A percentile compares a stretch with the other conserved stretches of the same genome.
Conservation (phyloP, 2,113 vertebrate genomes). For the Zingel zingel region DNA sequence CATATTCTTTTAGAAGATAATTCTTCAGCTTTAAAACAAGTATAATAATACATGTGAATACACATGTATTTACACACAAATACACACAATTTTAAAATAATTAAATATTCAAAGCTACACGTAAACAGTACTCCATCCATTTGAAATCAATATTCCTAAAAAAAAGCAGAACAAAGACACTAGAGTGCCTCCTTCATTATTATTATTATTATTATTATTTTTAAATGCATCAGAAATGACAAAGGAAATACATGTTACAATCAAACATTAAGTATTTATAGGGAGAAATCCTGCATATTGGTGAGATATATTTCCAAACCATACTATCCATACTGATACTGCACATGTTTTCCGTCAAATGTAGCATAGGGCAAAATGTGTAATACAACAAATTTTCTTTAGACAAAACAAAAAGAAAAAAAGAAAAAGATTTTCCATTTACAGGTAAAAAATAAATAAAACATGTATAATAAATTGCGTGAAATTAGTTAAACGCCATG, state of each 20-base stretch:
- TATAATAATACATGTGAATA: slow-evolving; percentile 4
- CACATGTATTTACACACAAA: not conserved
- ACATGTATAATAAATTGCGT: not conserved
- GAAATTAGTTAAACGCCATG: not conserved
- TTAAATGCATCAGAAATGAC: slow-evolving; percentile 19
- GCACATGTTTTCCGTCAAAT: slow-evolving; percentile 6
- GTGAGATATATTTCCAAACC: not conserved
- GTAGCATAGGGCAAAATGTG: not conserved
- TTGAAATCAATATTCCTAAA: not conserved
- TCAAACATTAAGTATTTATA: slow-evolving; percentile 35
- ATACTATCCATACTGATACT: not conserved
- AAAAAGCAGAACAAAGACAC: slow-evolving; percentile 3
- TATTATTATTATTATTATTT: not conserved
- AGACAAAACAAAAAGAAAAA: not conserved
- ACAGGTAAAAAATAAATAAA: not conserved
- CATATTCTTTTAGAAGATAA: not conserved
- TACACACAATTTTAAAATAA: not conserved
- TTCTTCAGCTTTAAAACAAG: not conserved
- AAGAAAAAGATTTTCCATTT: not conserved
- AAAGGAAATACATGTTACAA: slow-evolving; percentile 22
- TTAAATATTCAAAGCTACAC: not conserved
- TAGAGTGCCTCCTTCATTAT: not conserved
- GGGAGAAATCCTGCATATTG: not conserved
- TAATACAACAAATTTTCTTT: not conserved
- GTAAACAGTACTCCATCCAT: not conserved